phyloP scores from a whole-genome alignment of 2,888 invertebrate species.

The Caenorhabditis sp. region DNA sequence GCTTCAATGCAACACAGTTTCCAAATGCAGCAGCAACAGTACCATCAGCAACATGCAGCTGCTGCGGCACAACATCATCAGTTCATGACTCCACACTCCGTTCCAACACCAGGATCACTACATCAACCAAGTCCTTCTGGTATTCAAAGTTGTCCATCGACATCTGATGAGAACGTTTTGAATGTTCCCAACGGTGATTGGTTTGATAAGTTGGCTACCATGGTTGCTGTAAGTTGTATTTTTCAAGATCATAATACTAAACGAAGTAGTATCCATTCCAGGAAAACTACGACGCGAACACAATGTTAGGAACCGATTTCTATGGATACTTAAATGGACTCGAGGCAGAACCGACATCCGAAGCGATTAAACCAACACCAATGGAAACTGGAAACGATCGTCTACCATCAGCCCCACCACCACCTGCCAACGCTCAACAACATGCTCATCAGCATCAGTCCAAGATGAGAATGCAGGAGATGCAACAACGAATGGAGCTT shows the following conservation, averaged over 20 bases:
- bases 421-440: constrained; percentile 6
- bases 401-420: constrained; percentile 15
- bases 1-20: constrained; percentile 23
- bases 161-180: constrained; percentile 20
- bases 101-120: constrained; percentile 48
- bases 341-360: neutral
- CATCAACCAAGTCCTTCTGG: constrained; percentile 46
- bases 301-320: constrained; percentile 14
- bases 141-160: constrained; percentile 11
- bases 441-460: constrained; percentile 21
- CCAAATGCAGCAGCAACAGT: constrained; percentile 27
- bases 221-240: constrained; percentile 39
- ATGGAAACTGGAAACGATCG: constrained; percentile 9
- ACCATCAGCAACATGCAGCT: constrained; percentile 14
- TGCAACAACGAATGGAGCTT: constrained; percentile 26
- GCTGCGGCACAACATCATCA: constrained; percentile 36
- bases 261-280: constrained; percentile 12
- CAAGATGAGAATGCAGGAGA: constrained; percentile 32
- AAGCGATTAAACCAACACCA: neutral
- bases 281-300: constrained; percentile 22
- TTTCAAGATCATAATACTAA: neutral
- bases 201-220: constrained; percentile 36
- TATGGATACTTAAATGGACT: constrained; percentile 25
- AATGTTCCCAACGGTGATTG: constrained; percentile 43
- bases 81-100: constrained; percentile 45